These are phyloP conservation scores for Ostrea denselamellosa DNA, from an alignment of 1,140 invertebrate genomes.

Conservation along the genomic window DNA sequence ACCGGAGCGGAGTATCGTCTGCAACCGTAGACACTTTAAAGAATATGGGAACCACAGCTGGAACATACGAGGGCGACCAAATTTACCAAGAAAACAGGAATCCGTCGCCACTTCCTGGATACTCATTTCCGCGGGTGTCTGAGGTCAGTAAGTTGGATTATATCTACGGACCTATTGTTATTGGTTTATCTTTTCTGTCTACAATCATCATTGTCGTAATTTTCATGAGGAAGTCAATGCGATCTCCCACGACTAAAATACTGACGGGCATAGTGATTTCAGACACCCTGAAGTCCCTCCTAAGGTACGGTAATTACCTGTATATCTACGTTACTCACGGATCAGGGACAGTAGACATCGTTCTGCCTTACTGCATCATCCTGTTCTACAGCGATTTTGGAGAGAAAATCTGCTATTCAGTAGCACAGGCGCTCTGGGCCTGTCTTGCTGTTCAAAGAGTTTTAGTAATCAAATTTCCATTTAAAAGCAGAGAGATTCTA, in stretches of 20 bases:
- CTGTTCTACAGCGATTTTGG: conserved; percentile 1
- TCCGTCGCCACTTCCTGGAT: neutral
- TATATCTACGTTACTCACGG: conserved; percentile 32
- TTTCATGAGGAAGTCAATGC: conserved; percentile 28
- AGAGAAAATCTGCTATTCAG: neutral
- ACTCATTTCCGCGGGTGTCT: conserved; percentile 1
- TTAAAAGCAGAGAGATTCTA: conserved; percentile 2
- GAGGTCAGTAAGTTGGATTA: neutral
- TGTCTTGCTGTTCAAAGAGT: conserved; percentile 32
- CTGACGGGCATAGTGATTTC: conserved; percentile 12
- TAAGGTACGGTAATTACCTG: conserved; percentile 21
- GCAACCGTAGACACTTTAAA: neutral
- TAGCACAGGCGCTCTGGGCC: neutral
- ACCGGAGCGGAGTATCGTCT: neutral
- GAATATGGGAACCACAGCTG: neutral
- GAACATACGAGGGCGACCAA: neutral
- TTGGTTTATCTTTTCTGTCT: conserved; percentile 6
- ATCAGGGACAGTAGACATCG: neutral
- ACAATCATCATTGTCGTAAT: neutral
- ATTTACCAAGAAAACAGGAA: neutral
- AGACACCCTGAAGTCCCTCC: neutral
- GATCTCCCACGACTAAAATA: neutral
- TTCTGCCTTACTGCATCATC: conserved; percentile 13
- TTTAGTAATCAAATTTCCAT: conserved; percentile 31
- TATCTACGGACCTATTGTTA: conserved; percentile 18